Evolutionary conservation across 2,113 vertebrate species (phyloP).

Genomic region (Sorex araneus): DNA sequence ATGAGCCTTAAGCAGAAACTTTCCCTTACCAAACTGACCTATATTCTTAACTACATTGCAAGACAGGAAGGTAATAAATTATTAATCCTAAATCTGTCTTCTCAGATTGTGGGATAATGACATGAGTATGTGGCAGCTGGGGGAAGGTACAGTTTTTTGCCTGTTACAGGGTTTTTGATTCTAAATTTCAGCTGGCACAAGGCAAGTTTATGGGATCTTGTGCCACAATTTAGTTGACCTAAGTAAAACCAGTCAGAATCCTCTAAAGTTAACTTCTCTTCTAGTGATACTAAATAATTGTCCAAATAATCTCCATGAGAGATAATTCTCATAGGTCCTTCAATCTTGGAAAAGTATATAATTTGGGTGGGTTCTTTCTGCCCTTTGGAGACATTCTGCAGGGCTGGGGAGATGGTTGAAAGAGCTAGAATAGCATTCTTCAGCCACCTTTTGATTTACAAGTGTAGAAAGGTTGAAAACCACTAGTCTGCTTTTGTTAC

Average conservation of each 20-base stretch:
- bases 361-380: conserved; percentile 67
- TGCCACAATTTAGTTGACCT: conserved; percentile 67
- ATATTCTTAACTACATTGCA: conserved; percentile 81
- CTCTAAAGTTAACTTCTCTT: conserved; percentile 49
- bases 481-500: too few relatives aligned
- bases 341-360: conserved; percentile 51
- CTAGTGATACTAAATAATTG: conserved; percentile 51
- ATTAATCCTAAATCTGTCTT: conserved; percentile 84
- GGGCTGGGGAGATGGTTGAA: too few relatives aligned
- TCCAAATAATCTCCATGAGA: conserved; percentile 65
- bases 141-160: conserved; percentile 68
- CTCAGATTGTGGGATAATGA: conserved; percentile 77
- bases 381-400: conserved; percentile 35
- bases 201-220: conserved; percentile 64
- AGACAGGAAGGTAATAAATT: conserved; percentile 81
- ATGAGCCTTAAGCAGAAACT: conserved; percentile 77
- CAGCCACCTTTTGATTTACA: too few relatives aligned
- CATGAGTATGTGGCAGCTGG: conserved; percentile 68
- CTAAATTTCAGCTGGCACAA: conserved; percentile 61
- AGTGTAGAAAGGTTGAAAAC: too few relatives aligned
- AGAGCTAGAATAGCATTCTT: too few relatives aligned
- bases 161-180: conserved; percentile 68
- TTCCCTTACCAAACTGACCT: conserved; percentile 80
- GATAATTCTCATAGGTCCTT: conserved; percentile 52
- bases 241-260: conserved; percentile 47